These are phyloP conservation scores for Nasonia giraulti DNA, from an alignment of 1,140 invertebrate genomes.

Conservation along the genomic window DNA sequence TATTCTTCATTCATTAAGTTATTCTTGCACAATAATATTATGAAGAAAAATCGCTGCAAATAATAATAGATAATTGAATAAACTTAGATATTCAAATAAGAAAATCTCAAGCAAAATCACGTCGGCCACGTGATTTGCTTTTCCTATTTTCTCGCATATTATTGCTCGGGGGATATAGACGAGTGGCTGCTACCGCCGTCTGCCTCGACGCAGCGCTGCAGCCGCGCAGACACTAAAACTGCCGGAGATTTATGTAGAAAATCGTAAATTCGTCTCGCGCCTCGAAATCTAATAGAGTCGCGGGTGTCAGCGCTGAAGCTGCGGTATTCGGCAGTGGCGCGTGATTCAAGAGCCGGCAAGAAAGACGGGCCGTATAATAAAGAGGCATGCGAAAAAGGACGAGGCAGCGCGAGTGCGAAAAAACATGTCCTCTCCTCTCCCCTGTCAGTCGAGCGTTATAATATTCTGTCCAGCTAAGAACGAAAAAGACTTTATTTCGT, in stretches of 20 bases:
- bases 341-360: conserved; percentile 41
- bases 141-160: conserved; percentile 46
- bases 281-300: conserved; percentile 57
- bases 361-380: conserved; percentile 26
- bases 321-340: conserved; percentile 19
- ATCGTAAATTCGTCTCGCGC: conserved; percentile 58
- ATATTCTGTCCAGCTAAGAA: conserved; percentile 64
- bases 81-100: conserved; percentile 31
- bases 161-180: conserved; percentile 39
- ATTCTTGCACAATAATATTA: no score
- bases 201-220: neutral
- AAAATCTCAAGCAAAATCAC: conserved; percentile 33
- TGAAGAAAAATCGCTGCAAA: neutral
- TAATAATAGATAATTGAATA: conserved; percentile 28
- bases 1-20: no score
- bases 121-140: conserved; percentile 38
- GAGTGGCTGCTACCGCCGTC: conserved; percentile 1
- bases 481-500: conserved; percentile 27
- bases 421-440: conserved; percentile 46
- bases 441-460: conserved; percentile 68
- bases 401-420: conserved; percentile 17
- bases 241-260: conserved; percentile 55
- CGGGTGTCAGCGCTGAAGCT: conserved; percentile 15
- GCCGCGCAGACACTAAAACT: conserved; percentile 37
- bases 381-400: conserved; percentile 30